Evolutionary conservation across 2,113 vertebrate species (phyloP), one percentile per base, ranked within the genome.

Genomic region (Stegostoma tigrinum): DNA sequence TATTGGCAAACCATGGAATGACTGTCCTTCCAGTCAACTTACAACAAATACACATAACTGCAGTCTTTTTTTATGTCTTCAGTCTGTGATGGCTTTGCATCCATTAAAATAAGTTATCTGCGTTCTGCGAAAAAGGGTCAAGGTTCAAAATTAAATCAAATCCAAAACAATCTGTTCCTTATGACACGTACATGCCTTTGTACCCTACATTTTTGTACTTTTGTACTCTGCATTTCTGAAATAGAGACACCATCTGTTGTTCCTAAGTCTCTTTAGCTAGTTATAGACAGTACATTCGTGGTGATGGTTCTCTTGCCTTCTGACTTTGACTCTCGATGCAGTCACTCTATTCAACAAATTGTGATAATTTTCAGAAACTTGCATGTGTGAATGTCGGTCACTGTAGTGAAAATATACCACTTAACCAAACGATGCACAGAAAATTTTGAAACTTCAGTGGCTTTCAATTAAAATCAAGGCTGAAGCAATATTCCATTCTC

Each of bases 91-190:
- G 38, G 80, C 21, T 83, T 42, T 83, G 38, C 19, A 83, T 38
- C 38, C 38, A 83, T 83, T 83, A 34, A 90, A 61, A 24, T 90
- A 52, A 61, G 52, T 34, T 90, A 17, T 61, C 52, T 64, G 24
- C 61, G 64, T 15, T 27, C 87, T 52, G 45, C 45, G 45, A 24
- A 87, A 91, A 42, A 61, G 55, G 45, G 42, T 45, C 94, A 95
- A 23, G 68, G 38, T 95, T 52, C 68, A 72, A 95, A 95, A 64
- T 38, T 93, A 93, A 61, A 93, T 23, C 23, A 70, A 90, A 90
- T 61, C 87, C 15, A 90, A 94, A 95, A 42, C 67, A 94, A 15
- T 24, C 0, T 72, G 12, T 17, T 72, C 64, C 38, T 70, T 70
- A n/a, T 23, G 8, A 23, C 42, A 24, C 61, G 24, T 89, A 52